Base-by-base conservation (phyloP, 2,888 invertebrate species). In the Aspidiotus rigidus region DNA sequence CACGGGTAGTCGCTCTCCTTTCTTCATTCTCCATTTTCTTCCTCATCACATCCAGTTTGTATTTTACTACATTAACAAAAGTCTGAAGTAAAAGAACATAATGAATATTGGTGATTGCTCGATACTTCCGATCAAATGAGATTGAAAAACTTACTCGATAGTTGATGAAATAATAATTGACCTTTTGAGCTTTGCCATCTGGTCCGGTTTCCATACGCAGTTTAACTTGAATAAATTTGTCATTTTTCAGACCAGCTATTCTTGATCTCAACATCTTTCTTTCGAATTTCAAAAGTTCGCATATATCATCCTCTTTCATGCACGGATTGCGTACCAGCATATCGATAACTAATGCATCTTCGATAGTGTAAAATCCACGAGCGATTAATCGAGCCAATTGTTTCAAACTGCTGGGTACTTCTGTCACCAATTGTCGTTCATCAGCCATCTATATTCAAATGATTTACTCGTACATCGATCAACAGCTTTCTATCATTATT, bases 91-190 rank as follows among this genome's bases (percentile, higher is more conserved):
- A 55, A 55, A 49, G 11, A 49, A n/a, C n/a, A 13, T n/a, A n/a
- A 49, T 13, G 49, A 49, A 13, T 49, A 49, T 13, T 3, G 2
- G n/a, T 49, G n/a, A 49, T 49, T 49, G n/a, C n/a, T 49, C n/a
- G n/a, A 28, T 28, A 49, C 49, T 49, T 6, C 49, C 49, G 49
- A 49, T 3, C n/a, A 49, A 49, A n/a, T n/a, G 49, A 11, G 11
- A n/a, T 49, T n/a, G 49, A 49, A n/a, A 49, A 92, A 69, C 70
- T 73, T 75, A 84, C 83, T 77, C 93, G 93, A 79, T 96, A 97
- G 79, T 96, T 96, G 74, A 97, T 96, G 77, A 93, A 97, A 79
- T 96, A 97, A 79, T 95, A 97, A 79, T 95, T 96, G 17, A 95
- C 93, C 82, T 93, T 91, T 76, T 93, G 93, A 44, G 93, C 92